These are phyloP conservation scores for Puffinus mauretanicus DNA, from an alignment of 2,113 vertebrate species.

Conservation along the genomic window DNA sequence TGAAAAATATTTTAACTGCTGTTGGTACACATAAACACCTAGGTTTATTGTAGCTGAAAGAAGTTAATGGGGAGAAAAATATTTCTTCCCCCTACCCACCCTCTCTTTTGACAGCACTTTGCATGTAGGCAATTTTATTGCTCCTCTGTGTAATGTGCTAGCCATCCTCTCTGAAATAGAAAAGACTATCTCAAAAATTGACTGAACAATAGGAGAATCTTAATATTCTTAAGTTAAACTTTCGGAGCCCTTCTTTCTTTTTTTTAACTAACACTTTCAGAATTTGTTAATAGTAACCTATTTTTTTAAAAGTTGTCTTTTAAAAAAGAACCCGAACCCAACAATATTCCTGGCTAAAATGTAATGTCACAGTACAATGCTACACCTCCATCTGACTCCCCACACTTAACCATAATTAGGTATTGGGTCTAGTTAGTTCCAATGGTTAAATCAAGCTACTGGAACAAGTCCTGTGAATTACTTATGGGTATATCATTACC, in stretches of 20 bases:
- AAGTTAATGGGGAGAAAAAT: constrained; percentile 35
- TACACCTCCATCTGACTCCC: background rate
- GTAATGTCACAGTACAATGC: background rate
- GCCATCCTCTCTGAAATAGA: background rate
- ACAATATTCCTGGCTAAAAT: background rate
- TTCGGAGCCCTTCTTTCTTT: background rate
- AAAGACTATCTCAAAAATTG: background rate
- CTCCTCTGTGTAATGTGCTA: background rate
- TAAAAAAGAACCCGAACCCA: background rate
- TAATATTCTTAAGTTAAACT: background rate
- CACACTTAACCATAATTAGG: background rate
- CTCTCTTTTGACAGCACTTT: background rate
- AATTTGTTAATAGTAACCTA: background rate
- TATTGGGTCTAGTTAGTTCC: background rate
- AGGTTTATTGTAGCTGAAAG: background rate
- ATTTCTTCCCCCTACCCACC: background rate
- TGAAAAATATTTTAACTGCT: constrained; percentile 34
- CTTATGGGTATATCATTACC: background rate
- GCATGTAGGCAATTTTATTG: background rate
- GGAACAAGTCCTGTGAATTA: background rate
- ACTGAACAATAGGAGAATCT: background rate
- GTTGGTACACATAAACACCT: constrained; percentile 2
- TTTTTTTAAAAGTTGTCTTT: background rate
- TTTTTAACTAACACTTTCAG: background rate
- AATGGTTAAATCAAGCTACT: background rate